Base-by-base conservation (phyloP, 2,888 invertebrate genomes). In the Lymantria dispar region DNA sequence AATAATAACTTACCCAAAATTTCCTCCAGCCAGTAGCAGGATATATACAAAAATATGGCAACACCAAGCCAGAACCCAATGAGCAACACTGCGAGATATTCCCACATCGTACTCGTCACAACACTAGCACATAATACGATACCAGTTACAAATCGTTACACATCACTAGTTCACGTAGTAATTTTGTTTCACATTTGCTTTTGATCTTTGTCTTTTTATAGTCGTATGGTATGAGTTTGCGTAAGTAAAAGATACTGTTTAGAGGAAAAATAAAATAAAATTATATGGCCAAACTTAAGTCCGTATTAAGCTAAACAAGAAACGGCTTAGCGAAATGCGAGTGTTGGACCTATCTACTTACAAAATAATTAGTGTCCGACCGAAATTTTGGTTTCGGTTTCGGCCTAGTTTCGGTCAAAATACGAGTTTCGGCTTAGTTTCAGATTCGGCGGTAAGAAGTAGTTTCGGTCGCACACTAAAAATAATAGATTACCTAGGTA, bases 11-110 rank as follows among this genome's bases (percentile, higher is more conserved):
- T 80, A 94, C 94, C 94, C 68, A 93, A 87, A 55, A 93, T 87
- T 70, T 93, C 93, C 68, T 94, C 94, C 43, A 93, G 83, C 83
- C 93, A 86, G 71, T 93, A 93, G 70, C 87, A 92, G 73, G 91
- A 88, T 61, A 92, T 78, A 68, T 91, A 92, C 45, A 92, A 78
- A 70, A 92, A 85, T 60, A 88, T 84, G 74, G 91, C 91, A 45
- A 91, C 83, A 43, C 92, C 92, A 13, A 91, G 81, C 91, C 92
- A 92, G 57, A 91, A 91, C 39, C 91, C 92, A 53, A 87, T 74
- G 43, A 91, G 78, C 58, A 91, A 72, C 30, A 88, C 83, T 15
- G 83, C 81, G 10, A 92, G 70, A 61, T 91, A 91, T 56, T 82
- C 89, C 87, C 83, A 86, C 92, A 92, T 92, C 69, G 40, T 42